Evolutionary conservation across 2,113 vertebrate species (phyloP).

Genomic region (Bothrops jararaca): DNA sequence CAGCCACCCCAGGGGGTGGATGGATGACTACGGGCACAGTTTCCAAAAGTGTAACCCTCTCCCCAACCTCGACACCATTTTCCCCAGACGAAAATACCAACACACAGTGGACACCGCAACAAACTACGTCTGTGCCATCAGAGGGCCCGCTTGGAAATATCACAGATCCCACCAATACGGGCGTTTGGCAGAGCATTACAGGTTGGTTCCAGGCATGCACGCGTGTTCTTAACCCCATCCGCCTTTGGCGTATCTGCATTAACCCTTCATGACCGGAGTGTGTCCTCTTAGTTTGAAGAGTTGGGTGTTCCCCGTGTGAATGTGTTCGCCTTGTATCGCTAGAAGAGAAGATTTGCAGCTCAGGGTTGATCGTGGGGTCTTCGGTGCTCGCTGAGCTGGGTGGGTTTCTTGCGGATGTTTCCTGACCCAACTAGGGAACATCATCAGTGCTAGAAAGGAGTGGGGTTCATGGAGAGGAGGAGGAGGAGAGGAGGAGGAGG

Average conservation of each 20-base stretch:
- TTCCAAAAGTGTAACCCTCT: not conserved
- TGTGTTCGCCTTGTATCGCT: not conserved
- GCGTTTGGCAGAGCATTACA: not conserved
- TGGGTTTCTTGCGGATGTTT: not conserved
- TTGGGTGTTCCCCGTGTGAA: not conserved
- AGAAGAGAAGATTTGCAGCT: not conserved
- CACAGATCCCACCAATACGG: not conserved
- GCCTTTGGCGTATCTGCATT: not conserved
- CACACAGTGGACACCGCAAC: not conserved
- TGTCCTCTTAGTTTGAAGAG: too few relatives aligned
- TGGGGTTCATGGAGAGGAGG: not conserved
- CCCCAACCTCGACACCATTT: not conserved
- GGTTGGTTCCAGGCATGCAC: not conserved
- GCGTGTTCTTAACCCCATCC: not conserved
- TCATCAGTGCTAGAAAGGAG: not conserved
- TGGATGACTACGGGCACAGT: not conserved
- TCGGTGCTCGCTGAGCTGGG: not conserved
- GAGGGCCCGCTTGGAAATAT: not conserved
- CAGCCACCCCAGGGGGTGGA: not conserved
- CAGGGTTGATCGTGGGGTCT: too few relatives aligned
- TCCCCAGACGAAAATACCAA: not conserved
- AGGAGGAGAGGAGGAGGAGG: too few relatives aligned
- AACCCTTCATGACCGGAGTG: not conserved
- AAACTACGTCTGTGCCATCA: not conserved
- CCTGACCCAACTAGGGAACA: not conserved